These are phyloP conservation scores for Clarias batrachus DNA, from an alignment of 2,113 vertebrate species.

Conservation along the genomic window DNA sequence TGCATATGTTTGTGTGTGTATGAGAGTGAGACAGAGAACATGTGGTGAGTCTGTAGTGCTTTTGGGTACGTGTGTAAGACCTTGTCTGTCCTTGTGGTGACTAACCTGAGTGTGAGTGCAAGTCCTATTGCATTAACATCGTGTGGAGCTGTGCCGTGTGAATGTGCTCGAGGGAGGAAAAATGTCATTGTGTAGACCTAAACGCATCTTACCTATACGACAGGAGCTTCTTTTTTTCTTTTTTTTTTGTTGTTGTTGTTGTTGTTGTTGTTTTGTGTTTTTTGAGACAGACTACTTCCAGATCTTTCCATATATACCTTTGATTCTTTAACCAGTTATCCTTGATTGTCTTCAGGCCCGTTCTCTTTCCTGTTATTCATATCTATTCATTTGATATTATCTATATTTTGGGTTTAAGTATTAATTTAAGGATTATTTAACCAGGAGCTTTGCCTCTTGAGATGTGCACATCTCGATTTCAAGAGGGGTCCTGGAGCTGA, in stretches of 20 bases:
- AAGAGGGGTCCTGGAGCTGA: slow-evolving; percentile 67
- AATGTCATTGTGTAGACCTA: slow-evolving; percentile 31
- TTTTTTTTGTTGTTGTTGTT: slow-evolving; percentile 25
- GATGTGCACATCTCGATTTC: slow-evolving; percentile 68
- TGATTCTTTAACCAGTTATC: slow-evolving; percentile 61
- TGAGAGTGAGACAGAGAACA: slow-evolving; percentile 24
- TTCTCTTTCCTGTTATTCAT: slow-evolving; percentile 62
- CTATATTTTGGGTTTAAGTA: slow-evolving; percentile 62
- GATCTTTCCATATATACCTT: slow-evolving; percentile 48
- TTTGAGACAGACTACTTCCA: slow-evolving; percentile 47
- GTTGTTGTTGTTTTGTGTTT: slow-evolving; percentile 35
- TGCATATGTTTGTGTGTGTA: slow-evolving; percentile 20
- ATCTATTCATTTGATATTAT: slow-evolving; percentile 62
- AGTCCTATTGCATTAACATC: slow-evolving; percentile 13
- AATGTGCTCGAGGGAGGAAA: slow-evolving; percentile 29
- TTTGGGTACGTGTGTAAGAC: slow-evolving; percentile 18
- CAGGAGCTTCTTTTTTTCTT: slow-evolving; percentile 42
- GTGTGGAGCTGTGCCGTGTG: slow-evolving; percentile 41
- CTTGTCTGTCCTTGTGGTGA: slow-evolving; percentile 41
- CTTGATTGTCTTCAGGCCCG: slow-evolving; percentile 59
- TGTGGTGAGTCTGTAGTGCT: slow-evolving; percentile 2
- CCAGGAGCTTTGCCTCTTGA: slow-evolving; percentile 68
- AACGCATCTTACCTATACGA: slow-evolving; percentile 23
- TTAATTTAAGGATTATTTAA: slow-evolving; percentile 70
- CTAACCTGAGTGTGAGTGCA: slow-evolving; percentile 29